Conservation (phyloP, 2,888 invertebrate genomes). For the Trichopria drosophilae region DNA sequence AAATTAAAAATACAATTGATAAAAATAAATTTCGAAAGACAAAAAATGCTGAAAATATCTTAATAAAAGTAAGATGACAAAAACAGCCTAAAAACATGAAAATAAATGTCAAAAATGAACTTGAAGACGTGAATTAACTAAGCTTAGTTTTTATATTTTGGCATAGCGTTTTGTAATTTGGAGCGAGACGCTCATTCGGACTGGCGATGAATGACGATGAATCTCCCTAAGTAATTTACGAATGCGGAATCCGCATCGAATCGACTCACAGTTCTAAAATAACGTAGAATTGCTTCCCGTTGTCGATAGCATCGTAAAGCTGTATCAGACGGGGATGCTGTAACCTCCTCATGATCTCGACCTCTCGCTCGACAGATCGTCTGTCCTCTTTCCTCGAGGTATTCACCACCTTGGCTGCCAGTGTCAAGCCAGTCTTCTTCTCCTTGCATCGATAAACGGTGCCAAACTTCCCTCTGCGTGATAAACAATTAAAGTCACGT, state of each 20-base stretch:
- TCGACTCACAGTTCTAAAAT: conserved; percentile 95
- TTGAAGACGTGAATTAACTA: no score
- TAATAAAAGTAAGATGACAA: neutral
- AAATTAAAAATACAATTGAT: no score
- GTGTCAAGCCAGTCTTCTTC: conserved; percentile 73
- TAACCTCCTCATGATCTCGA: conserved; percentile 93
- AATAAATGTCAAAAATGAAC: no score
- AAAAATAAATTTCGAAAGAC: conserved; percentile 27
- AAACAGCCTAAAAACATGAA: neutral
- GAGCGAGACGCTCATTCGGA: no score
- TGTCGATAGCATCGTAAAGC: conserved; percentile 96
- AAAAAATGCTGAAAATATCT: conserved; percentile 24
- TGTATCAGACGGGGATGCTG: conserved; percentile 96
- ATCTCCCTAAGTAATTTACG: conserved; percentile 4
- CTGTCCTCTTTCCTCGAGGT: conserved; percentile 84
- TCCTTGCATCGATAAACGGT: conserved; percentile 92
- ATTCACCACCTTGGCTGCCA: conserved; percentile 93
- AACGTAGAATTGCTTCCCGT: conserved; percentile 92
- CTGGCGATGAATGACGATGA: no score
- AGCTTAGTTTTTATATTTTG: no score
- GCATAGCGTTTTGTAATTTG: no score
- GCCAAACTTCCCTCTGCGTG: conserved; percentile 91
- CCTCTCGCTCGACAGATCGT: conserved; percentile 90
- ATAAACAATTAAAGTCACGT: neutral
- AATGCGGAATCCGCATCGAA: no score